Base-by-base conservation (phyloP, 2,113 vertebrate species). In the Epinephelus lanceolatus region DNA sequence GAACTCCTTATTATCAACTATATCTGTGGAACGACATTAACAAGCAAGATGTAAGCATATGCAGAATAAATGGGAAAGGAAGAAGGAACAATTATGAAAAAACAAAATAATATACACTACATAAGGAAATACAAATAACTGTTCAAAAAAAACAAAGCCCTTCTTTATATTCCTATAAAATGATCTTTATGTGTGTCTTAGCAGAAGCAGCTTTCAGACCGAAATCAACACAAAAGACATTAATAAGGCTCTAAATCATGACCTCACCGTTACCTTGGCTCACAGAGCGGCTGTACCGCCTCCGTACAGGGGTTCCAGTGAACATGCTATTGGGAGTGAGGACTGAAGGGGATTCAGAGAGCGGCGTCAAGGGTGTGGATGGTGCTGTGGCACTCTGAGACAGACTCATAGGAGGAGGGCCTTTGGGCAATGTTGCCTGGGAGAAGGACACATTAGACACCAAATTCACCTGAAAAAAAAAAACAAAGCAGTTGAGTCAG, bases 1-100 rank as follows among this genome's bases (percentile, higher is more conserved):
- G 94, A 99, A 99, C 88, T 99, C 98, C 95, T 99, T 98, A 94
- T 99, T 99, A 94, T 99, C 98, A 86, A 97, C 96, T 91, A 99
- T 97, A 94, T 99, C 98, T 99, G 96, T 93, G 92, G 91, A 96
- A 92, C 84, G 14, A 78, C 53, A 84, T 8, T 1, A 66, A 65
- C 3, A 76, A 55, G 40, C 1, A 47, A 33, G 12, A 40, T 37
- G 76, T 51, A 75, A 19, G 10, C 17, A 63, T 1, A 27, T 7
- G 30, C 21, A 66, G 60, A 66, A 59, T 52, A 4, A 40, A 55
- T 7, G 7, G 10, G 67, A 60, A 71, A 30, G 25, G 55, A 55
- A 52, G 14, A 70, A 25, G 1, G 47, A 30, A 30, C n/a, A 80
- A 19, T 56, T 40, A 1, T 61, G 6, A 18, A 27, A 61, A 78